phyloP scores from a whole-genome alignment of 2,113 vertebrate species.

The Coryphaenoides rupestris region DNA sequence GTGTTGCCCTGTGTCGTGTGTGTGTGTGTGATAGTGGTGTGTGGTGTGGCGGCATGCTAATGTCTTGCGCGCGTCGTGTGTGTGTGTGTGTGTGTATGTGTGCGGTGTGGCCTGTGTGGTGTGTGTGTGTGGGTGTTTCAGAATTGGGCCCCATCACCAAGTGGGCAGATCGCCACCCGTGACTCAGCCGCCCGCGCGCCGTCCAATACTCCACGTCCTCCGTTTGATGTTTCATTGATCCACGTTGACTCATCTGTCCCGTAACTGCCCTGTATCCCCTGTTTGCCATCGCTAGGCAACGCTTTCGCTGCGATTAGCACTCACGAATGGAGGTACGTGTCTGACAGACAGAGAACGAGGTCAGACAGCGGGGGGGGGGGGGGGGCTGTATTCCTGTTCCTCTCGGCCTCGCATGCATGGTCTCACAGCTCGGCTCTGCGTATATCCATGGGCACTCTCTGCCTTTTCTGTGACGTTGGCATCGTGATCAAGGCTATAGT shows the following conservation, averaged over 20 bases:
- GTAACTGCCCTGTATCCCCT: conserved; percentile 41
- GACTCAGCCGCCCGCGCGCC: conserved; percentile 29
- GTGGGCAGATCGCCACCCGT: conserved; percentile 11
- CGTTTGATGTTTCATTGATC: conserved; percentile 39
- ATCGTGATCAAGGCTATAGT: background rate
- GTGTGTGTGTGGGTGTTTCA: background rate
- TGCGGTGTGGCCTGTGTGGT: too few species aligned
- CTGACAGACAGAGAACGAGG: conserved; percentile 29
- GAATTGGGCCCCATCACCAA: background rate
- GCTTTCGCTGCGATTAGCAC: conserved; percentile 29
- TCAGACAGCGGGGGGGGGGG: conserved; percentile 29
- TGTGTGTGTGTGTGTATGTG: background rate
- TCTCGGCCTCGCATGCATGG: too few species aligned
- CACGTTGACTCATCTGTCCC: conserved; percentile 37
- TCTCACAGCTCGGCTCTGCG: background rate
- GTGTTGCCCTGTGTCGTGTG: too few species aligned
- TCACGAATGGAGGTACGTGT: conserved; percentile 41
- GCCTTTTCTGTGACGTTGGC: background rate
- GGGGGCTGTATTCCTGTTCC: conserved; percentile 37
- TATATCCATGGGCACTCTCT: background rate
- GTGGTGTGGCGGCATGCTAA: too few species aligned
- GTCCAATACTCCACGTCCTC: conserved; percentile 26
- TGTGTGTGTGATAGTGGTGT: conserved; percentile 19
- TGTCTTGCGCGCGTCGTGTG: too few species aligned
- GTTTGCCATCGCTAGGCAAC: conserved; percentile 35